Evolutionary conservation across 2,113 vertebrate genomes (phyloP).

Genomic region (Pionites leucogaster): DNA sequence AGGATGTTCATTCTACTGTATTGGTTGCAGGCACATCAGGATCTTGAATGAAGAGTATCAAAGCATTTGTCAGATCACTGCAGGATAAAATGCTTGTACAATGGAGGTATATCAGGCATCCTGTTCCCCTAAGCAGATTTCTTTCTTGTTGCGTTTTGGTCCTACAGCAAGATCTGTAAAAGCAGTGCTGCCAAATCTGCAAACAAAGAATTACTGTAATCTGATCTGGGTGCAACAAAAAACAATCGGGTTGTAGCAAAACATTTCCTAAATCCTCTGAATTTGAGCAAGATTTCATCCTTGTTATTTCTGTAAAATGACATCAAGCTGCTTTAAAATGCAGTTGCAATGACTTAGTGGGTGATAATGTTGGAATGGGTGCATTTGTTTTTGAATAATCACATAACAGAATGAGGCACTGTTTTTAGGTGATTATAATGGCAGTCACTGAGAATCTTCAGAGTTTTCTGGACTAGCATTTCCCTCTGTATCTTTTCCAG

Average conservation of each 20-base stretch:
- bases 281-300: neutral
- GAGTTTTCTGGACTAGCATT: neutral
- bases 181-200: neutral
- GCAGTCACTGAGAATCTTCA: neutral
- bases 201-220: constrained; percentile 22
- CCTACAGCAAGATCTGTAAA: neutral
- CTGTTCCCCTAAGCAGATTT: neutral
- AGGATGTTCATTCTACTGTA: neutral
- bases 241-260: neutral
- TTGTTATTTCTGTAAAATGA: neutral
- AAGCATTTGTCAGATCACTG: neutral
- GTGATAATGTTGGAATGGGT: neutral
- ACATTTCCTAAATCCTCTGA: neutral
- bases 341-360: neutral
- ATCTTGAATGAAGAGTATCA: neutral
- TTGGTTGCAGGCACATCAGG: neutral
- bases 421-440: neutral
- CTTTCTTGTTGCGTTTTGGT: neutral
- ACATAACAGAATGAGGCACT: neutral
- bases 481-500: neutral
- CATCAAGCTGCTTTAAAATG: neutral
- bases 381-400: neutral
- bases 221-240: neutral
- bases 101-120: neutral
- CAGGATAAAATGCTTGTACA: neutral